Evolutionary conservation across 2,888 invertebrate species (phyloP).

Genomic region (Mellilla xanthometata): DNA sequence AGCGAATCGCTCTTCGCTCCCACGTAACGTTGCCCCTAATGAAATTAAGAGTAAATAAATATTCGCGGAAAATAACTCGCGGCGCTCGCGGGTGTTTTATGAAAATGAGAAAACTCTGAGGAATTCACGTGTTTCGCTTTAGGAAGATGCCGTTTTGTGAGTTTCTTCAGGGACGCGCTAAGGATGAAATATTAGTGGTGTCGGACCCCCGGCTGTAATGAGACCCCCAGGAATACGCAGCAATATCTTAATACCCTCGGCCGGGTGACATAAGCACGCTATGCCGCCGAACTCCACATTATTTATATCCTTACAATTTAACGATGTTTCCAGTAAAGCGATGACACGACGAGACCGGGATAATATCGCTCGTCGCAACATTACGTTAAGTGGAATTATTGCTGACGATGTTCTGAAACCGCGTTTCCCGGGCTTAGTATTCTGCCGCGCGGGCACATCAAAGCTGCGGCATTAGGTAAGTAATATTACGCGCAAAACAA

Average conservation of each 20-base stretch:
- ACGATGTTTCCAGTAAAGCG: slow-evolving; percentile 57
- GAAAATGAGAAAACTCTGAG: slow-evolving; percentile 53
- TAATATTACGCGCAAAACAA: slow-evolving; percentile 49
- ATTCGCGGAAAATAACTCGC: slow-evolving; percentile 37
- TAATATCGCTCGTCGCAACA: slow-evolving; percentile 55
- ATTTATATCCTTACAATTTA: slow-evolving; percentile 72
- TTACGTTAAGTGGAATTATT: slow-evolving; percentile 60
- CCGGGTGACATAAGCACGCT: slow-evolving; percentile 76
- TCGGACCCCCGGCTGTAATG: slow-evolving; percentile 68
- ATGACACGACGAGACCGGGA: slow-evolving; percentile 58
- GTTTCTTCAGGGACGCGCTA: slow-evolving; percentile 47
- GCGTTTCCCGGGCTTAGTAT: slow-evolving; percentile 45
- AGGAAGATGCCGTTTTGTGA: slow-evolving; percentile 41
- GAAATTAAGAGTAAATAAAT: slow-evolving; percentile 65
- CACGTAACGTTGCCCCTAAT: slow-evolving; percentile 63
- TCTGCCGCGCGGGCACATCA: slow-evolving; percentile 51
- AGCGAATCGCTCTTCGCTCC: slow-evolving; percentile 61
- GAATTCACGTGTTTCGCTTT: slow-evolving; percentile 47
- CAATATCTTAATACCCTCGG: slow-evolving; percentile 79
- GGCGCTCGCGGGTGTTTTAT: slow-evolving; percentile 49
- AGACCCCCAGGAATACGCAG: slow-evolving; percentile 76
- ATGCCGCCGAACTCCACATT: slow-evolving; percentile 76
- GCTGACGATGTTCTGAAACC: slow-evolving; percentile 51
- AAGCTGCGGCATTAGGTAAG: slow-evolving; percentile 47
- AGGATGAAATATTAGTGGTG: slow-evolving; percentile 74